Base-by-base conservation (phyloP, 2,113 vertebrate species). In the Zosterops lateralis region DNA sequence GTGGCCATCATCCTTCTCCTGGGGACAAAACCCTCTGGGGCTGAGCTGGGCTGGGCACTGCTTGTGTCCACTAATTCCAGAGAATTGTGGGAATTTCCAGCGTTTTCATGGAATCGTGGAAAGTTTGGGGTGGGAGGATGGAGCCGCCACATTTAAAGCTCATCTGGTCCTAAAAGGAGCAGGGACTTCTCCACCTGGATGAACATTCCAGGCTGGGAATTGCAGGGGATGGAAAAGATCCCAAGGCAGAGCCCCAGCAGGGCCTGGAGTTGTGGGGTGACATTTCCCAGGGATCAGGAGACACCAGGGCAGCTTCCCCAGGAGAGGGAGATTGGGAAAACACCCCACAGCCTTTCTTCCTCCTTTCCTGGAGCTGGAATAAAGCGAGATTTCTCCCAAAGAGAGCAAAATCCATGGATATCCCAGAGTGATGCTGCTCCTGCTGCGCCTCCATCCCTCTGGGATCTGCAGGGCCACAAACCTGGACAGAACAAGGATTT, bases 201-300 rank as follows among this genome's bases (percentile, higher is more conserved):
- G 47, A 14, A 3, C 22, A 12, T 40, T 82, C 54, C 50, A 60
- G 53, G 0, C 21, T 42, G 48, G 75, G 34, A 89, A 14, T 1
- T 19, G 25, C 67, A 9, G 57, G 1, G 26, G 11, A 1, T 26
- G 48, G n/a, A 1, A 5, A 47, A 9, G 0, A 1, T 24, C 64
- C 42, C 51, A 5, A 21, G 44, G 80, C 54, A 70, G 62, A 61
- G 32, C 25, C 24, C 19, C 0, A 16, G 45, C 57, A 17, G 40
- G 13, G 29, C 6, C 22, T 7, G 67, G 73, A 58, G 62, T n/a
- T 19, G 13, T 10, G n/a, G 67, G 65, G 24, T 48, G 71, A 47
- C 1, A 6, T 25, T 82, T 51, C 32, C 9, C 0, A 0, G 9
- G 29, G 77, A 38, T 14, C 36, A 17, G 66, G 66, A n/a, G 34